A percentile compares a stretch with the other conserved stretches of the same genome.
These are phyloP conservation scores for Ridgeia piscesae DNA, from an alignment of 1,140 invertebrate genomes.

Conservation along the genomic window DNA sequence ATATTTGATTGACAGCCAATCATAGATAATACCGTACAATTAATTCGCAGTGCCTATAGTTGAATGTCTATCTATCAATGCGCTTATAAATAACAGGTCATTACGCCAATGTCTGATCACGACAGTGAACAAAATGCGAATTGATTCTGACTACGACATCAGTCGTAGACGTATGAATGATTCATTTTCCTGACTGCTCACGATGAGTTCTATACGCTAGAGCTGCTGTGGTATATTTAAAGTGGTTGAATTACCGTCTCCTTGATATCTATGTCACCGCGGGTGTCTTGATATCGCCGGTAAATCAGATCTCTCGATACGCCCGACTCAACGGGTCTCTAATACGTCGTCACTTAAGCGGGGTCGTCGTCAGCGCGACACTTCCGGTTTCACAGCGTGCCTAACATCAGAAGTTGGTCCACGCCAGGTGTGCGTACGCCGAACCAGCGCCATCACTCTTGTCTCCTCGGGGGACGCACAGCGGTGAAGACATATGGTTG, in stretches of 20 bases:
- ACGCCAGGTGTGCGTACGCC: not conserved
- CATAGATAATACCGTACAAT: not conserved
- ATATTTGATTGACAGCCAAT: not conserved
- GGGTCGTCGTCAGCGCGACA: not conserved
- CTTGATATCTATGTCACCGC: too few relatives aligned
- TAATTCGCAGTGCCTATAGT: too few relatives aligned
- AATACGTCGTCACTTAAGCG: not conserved
- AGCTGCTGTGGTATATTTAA: too few relatives aligned
- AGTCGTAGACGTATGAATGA: not conserved
- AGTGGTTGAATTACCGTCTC: too few relatives aligned
- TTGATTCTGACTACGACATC: not conserved
- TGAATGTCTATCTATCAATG: not conserved
- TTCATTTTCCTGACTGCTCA: too few relatives aligned
- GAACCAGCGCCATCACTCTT: not conserved
- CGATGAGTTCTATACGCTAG: too few relatives aligned
- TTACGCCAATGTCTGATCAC: not conserved
- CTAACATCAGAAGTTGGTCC: not conserved
- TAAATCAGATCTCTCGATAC: too few relatives aligned
- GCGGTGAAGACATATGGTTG: not conserved
- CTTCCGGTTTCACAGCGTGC: not conserved
- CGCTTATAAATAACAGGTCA: not conserved
- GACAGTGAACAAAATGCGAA: not conserved
- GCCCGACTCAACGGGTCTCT: not conserved
- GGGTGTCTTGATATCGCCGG: too few relatives aligned
- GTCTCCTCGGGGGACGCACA: not conserved